Evolutionary conservation across 2,113 vertebrate species (phyloP), one percentile per base, ranked within the genome.

Genomic region (Mormyrus iriodes): DNA sequence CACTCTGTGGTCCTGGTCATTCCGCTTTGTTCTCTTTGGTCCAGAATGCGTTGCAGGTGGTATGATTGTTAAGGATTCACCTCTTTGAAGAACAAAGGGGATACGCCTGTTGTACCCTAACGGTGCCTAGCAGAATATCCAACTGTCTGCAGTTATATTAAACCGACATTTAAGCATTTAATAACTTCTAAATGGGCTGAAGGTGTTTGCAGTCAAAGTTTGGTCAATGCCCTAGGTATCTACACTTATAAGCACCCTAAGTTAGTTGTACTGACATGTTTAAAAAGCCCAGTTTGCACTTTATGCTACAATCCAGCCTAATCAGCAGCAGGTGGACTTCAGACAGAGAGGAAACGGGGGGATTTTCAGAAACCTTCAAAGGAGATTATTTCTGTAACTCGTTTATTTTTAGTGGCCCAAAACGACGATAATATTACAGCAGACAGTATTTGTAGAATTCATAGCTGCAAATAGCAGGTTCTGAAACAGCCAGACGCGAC

Each of bases 301-400:
- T 92, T 79, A 85, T 90, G 88, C 91, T 91, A 90, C 91, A 93
- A 93, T 93, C 93, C 91, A 92, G 91, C 88, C 90, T 95, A 96
- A 96, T 92, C 93, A 94, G 92, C 93, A 94, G 93, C 95, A 96
- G 94, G 94, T 96, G 96, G 90, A 83, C 90, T 92, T 93, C 88
- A 88, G 51, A 19, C 85, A 89, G 89, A 53, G 21, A 15, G 85
- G 12, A 53, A 48, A n/a, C 0, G 85, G 44, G 49, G 88, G 51
- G 83, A 51, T 24, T 82, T 91, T 82, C 90, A 21, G 44, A 61
- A 87, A 58, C 31, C 85, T 87, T 87, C 51, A 87, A 55, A 87
- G 17, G 52, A 35, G 52, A 55, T 55, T 87, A 87, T 87, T 87
- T 42, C 46, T 58, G 84, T 85, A 51, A 85, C 44, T 13, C 3